A percentile compares a stretch with the other conserved stretches of the same genome.
phyloP scores from a whole-genome alignment of 1,140 invertebrate species.

The Apis dorsata region DNA sequence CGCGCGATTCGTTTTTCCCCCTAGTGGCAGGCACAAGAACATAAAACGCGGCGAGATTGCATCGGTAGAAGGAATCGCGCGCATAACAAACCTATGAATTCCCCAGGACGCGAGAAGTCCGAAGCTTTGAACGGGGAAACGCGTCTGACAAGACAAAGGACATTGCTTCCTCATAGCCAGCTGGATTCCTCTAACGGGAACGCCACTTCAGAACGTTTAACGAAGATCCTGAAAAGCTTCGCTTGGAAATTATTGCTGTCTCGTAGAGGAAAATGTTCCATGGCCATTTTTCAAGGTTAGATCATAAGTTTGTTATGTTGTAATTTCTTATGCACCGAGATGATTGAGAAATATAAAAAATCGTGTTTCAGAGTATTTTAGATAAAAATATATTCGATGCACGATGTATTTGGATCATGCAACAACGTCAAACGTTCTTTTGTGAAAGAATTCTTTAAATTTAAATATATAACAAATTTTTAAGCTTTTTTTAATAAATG shows the following conservation, averaged over 20 bases:
- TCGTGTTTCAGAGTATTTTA: too few relatives aligned
- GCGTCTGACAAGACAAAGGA: constrained; percentile 34
- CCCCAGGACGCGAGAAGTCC: constrained; percentile 15
- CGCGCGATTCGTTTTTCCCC: constrained; percentile 8
- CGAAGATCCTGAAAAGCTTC: constrained; percentile 25
- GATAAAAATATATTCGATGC: too few relatives aligned
- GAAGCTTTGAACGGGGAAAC: constrained; percentile 10
- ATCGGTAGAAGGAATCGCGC: constrained; percentile 18
- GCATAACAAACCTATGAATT: constrained; percentile 41
- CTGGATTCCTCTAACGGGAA: constrained; percentile 43
- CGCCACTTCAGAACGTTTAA: constrained; percentile 28
- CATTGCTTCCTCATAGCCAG: constrained; percentile 36
- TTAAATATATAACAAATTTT: too few relatives aligned
- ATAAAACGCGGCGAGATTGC: constrained; percentile 32
- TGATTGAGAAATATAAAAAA: too few relatives aligned
- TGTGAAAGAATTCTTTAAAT: too few relatives aligned
- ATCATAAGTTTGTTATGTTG: neutral
- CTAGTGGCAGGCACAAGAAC: neutral
- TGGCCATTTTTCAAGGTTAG: neutral
- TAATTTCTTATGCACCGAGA: too few relatives aligned
- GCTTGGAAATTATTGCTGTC: constrained; percentile 25
- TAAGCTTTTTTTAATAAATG: too few relatives aligned
- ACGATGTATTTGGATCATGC: too few relatives aligned
- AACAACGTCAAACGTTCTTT: too few relatives aligned
- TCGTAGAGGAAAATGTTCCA: neutral